Evolutionary conservation across 2,797 vertebrate species (phyloP), one percentile per base, ranked within the genome.

Genomic region (Leuciscus waleckii): DNA sequence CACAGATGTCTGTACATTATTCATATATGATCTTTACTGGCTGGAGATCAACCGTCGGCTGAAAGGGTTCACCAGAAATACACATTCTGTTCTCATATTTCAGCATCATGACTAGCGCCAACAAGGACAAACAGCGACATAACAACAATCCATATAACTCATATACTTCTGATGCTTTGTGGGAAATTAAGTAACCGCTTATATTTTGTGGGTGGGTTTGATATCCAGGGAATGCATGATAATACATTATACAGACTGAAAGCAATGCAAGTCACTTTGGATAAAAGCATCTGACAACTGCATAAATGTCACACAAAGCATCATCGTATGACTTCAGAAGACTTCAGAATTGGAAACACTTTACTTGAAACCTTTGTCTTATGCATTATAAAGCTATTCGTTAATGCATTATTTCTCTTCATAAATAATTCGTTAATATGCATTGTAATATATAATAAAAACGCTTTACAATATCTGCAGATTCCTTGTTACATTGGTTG

Each of bases 1-100:
- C 68, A 65, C 85, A 49, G 65, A 43, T 77, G 54, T 43, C 19
- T 83, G 77, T 89, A 49, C 81, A 86, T 87, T 85, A 89, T 89
- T 87, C 65, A 89, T 87, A 68, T 61, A 58, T 89, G 86, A 83
- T 87, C 83, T 89, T 89, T 81, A 69, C 46, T 51, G 46, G 51
- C 81, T 71, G 16, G 26, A 83, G 61, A 85, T 82, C 87, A 79
- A 83, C 68, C 16, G 58, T 54, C 56, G 41, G 67, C 73, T 56
- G 8, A 37, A 56, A 56, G 49, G 4, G 11, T 46, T 46, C 41
- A 46, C 3, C 13, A 43, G 58, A 26, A 71, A 43, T 4, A 35
- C 32, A 54, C 49, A 23, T 21, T 51, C 29, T 35, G 29, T 35
- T 49, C 0, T 73, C 7, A 26, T 41, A 26, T 73, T 73, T 46